Percentiles rank a stretch among this genome's conserved stretches.
Evolutionary conservation across 2,888 invertebrate species (phyloP).

Genomic region (Myathropa florea): DNA sequence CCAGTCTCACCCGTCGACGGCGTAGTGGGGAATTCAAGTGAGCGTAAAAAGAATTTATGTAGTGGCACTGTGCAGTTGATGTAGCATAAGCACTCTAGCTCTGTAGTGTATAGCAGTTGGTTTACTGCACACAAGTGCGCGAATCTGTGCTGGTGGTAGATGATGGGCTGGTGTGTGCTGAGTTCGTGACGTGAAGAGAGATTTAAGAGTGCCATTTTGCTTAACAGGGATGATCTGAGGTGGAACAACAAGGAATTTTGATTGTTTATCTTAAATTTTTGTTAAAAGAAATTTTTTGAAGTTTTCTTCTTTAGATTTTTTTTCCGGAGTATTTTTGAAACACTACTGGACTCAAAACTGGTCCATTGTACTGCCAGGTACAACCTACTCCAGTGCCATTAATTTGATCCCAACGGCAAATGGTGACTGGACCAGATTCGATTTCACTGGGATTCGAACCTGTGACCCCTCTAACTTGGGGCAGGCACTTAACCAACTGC

Average conservation of each 20-base stretch:
- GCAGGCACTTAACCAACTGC: too few relatives aligned
- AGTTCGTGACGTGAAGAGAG: background rate
- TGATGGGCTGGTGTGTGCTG: background rate
- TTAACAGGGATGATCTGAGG: background rate
- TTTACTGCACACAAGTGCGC: background rate
- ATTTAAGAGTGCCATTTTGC: background rate
- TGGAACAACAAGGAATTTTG: background rate
- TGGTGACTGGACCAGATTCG: too few relatives aligned
- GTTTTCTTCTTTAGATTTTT: too few relatives aligned
- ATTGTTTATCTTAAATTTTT: background rate
- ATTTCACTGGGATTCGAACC: too few relatives aligned
- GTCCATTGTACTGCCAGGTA: too few relatives aligned
- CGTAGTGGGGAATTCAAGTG: conserved; percentile 53
- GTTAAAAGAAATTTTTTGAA: background rate
- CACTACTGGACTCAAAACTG: too few relatives aligned
- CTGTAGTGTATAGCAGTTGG: background rate
- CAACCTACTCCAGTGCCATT: too few relatives aligned
- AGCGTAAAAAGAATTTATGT: conserved; percentile 52
- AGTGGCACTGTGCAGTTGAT: conserved; percentile 8
- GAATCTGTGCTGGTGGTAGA: background rate
- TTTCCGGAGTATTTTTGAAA: too few relatives aligned
- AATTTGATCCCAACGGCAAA: too few relatives aligned
- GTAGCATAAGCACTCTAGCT: background rate
- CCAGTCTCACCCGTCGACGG: conserved; percentile 17
- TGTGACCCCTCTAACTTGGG: too few relatives aligned